These are phyloP conservation scores for Centroberyx gerrardi DNA, from an alignment of 2,797 vertebrate species.

Conservation along the genomic window DNA sequence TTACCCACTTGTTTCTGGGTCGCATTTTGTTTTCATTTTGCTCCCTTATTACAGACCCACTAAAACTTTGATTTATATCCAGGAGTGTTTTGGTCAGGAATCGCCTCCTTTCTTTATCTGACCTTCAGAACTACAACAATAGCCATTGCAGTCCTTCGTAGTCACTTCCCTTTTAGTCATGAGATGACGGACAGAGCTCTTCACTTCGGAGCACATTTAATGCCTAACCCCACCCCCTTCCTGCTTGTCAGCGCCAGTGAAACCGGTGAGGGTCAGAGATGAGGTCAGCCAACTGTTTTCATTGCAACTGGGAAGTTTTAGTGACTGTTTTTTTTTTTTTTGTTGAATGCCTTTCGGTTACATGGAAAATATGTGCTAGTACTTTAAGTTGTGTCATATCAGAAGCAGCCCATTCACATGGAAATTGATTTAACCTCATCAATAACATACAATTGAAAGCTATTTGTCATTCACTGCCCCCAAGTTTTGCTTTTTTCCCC, in stretches of 20 bases:
- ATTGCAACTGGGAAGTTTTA: slow-evolving; percentile 30
- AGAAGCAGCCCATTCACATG: slow-evolving; percentile 1
- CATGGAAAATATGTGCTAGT: slow-evolving; percentile 22
- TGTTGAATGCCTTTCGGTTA: slow-evolving; percentile 15
- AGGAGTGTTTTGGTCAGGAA: slow-evolving; percentile 4
- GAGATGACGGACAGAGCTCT: slow-evolving; percentile 2
- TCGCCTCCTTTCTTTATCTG: slow-evolving; percentile 2
- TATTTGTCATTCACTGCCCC: not conserved
- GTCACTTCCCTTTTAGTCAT: slow-evolving; percentile 66
- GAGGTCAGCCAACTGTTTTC: slow-evolving; percentile 42
- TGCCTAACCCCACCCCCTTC: slow-evolving; percentile 31
- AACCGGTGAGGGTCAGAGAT: slow-evolving; percentile 29
- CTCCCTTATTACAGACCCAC: not conserved
- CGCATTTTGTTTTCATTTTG: not conserved
- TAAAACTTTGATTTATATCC: not conserved
- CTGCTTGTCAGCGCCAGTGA: slow-evolving; percentile 37
- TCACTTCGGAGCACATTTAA: slow-evolving; percentile 9
- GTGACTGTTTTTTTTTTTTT: not conserved
- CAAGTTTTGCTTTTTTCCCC: not conserved
- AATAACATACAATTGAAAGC: not conserved
- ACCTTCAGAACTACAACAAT: slow-evolving; percentile 17
- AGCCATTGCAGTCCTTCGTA: not conserved
- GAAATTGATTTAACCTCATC: not conserved
- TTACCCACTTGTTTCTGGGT: not conserved
- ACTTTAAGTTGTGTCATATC: slow-evolving; percentile 16